A percentile compares a stretch with the other conserved stretches of the same genome.
Evolutionary conservation across 2,888 invertebrate species (phyloP).

Genomic region (Drosophila eohydei): DNA sequence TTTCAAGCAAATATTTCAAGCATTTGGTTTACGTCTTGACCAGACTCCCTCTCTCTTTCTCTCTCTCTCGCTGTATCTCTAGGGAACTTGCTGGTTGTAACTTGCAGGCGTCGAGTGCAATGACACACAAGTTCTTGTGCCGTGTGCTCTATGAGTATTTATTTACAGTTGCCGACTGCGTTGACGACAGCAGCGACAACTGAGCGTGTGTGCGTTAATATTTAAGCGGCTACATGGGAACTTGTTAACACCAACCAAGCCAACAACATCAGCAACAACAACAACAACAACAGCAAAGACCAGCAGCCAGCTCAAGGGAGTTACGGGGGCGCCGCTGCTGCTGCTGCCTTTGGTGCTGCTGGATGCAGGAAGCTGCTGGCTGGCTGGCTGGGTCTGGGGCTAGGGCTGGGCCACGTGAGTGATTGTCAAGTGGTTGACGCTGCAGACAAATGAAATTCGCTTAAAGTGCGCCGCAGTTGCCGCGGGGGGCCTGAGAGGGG

Average conservation of each 20-base stretch:
- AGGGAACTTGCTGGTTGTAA: constrained; percentile 6
- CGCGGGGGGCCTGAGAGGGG: constrained; percentile 57
- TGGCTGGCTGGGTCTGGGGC: constrained; percentile 13
- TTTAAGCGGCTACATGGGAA: constrained; percentile 81
- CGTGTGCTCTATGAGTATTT: constrained; percentile 79
- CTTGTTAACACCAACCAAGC: constrained; percentile 80
- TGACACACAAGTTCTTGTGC: constrained; percentile 77
- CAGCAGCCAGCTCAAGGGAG: constrained; percentile 39
- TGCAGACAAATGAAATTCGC: constrained; percentile 81
- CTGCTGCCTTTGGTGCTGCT: constrained; percentile 26
- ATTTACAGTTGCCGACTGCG: constrained; percentile 76
- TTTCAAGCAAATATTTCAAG: constrained; percentile 55
- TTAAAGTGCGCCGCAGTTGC: constrained; percentile 76
- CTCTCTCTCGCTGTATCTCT: no score
- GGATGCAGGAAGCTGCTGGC: constrained; percentile 56
- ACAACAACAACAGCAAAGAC: constrained; percentile 44
- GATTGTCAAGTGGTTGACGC: constrained; percentile 82
- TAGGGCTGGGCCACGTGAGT: constrained; percentile 71
- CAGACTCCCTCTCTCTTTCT: constrained; percentile 15
- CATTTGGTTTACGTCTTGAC: constrained; percentile 51
- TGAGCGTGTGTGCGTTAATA: constrained; percentile 73
- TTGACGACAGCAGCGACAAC: constrained; percentile 64
- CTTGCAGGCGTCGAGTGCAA: constrained; percentile 66
- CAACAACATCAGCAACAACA: constrained; percentile 50
- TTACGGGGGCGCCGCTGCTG: constrained; percentile 8